Base-by-base conservation (phyloP, 1,140 invertebrate species). In the Amphibalanus amphitrite region DNA sequence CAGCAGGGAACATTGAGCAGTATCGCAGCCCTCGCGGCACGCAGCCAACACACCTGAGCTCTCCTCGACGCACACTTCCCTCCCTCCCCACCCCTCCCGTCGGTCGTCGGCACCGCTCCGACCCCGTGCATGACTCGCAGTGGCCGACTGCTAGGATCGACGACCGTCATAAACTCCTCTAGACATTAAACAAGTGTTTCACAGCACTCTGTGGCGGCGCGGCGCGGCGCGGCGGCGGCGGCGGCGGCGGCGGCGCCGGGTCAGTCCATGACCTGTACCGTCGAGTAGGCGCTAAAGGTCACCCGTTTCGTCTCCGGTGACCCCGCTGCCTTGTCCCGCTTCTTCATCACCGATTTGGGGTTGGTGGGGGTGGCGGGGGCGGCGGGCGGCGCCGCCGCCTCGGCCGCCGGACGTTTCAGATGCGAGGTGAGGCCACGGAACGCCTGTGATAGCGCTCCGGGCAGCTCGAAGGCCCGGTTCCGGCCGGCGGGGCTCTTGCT, bases 261-360 rank as follows among this genome's bases (percentile, higher is more conserved):
- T 59, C 47, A 71, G 26, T 76, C 73, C 75, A 76, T 73, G 33
- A 76, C 70, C 70, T 76, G 75, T 38, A 76, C 75, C 4, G 75
- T 76, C 25, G 75, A 74, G 29, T 74, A 74, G 29, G 75, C 73
- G 30, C 75, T 76, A 73, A 76, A 76, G 47, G 75, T 76, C 3
- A 76, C 75, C 10, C 75, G 29, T 1, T 73, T 40, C 28, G 71
- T 38, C 28, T 73, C 74, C 6, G 71, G 72, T 13, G 72, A 73
- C n/a, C 68, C 47, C 20, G 72, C 70, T 29, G 30, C 69, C 47
- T 71, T 30, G 26, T 73, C 72, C 33, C 75, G 74, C 26, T 73
- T 74, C 65, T 74, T 76, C 29, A 76, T 76, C 69, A 76, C 75
- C 28, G 75, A 73, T n/a, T 72, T 68, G 17, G 74, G 72, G 28